phyloP scores from a whole-genome alignment of 2,888 invertebrate genomes.

The Tortrix viridana region DNA sequence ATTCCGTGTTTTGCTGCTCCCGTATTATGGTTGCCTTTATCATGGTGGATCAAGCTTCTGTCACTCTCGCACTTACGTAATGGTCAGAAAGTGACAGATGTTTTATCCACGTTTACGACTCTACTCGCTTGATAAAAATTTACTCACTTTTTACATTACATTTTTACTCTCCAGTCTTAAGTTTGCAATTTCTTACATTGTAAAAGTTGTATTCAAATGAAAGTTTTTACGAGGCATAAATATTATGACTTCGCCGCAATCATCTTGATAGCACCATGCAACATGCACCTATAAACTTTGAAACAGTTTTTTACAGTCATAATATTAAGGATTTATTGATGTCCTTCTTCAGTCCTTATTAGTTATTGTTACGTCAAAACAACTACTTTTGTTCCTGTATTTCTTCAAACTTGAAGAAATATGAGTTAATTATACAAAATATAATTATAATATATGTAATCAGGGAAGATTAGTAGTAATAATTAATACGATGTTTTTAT shows the following conservation, averaged over 20 bases:
- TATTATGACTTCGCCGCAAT: conserved; percentile 22
- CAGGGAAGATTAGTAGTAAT: no score
- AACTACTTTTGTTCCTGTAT: no score
- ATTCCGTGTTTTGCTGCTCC: no score
- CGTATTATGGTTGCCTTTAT: no score
- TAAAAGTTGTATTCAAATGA: conserved; percentile 26
- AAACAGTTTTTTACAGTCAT: neutral
- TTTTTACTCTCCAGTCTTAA: conserved; percentile 23
- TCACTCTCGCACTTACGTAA: no score
- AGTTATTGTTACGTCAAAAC: neutral
- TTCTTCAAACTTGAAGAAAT: no score
- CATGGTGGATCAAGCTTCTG: no score
- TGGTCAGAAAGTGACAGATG: no score
- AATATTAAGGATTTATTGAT: neutral
- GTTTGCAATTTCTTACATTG: conserved; percentile 23
- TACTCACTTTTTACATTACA: neutral
- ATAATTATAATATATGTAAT: no score
- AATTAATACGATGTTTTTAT: no score
- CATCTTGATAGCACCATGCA: conserved; percentile 11
- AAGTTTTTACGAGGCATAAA: conserved; percentile 29
- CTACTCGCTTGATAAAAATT: neutral
- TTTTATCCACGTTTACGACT: no score
- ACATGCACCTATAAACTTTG: neutral
- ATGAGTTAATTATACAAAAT: no score
- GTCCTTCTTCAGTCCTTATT: neutral